Base-by-base conservation (phyloP, 2,797 vertebrate species). In the Platyrinchus mystaceus region DNA sequence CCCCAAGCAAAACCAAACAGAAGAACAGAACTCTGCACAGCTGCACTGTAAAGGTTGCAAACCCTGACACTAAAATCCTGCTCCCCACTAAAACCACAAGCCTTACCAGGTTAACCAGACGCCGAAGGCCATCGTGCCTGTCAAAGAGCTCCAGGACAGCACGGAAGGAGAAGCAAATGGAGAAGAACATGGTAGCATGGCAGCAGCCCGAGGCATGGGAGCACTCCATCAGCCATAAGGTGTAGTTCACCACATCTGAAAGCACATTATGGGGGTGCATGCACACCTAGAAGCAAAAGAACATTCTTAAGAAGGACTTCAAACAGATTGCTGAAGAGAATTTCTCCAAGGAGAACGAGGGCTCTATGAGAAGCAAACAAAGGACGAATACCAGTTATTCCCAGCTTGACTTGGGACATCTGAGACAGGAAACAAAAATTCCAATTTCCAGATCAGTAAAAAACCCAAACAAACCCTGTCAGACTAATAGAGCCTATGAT, bases 161-260 rank as follows among this genome's bases (percentile, higher is more conserved):
- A 28, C 99, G 99, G 95, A 99, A 99, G 60, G 99, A 99, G 97
- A 99, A 99, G 93, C 99, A 99, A 97, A 99, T 99, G 90, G 99
- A 99, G 97, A 99, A 99, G 97, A 99, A 99, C 99, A 99, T 99
- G 94, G 99, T 99, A 94, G 99, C 99, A 37, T 99, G 99, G 97
- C 99, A 99, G 97, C 99, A 99, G 87, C 99, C 99, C 0, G 99
- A 99, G 22, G 99, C 99, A 3, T 99, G 99, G 43, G 99, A 99
- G 96, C 99, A 99, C 89, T 99, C 99, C 98, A 99, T 98, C 90
- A 99, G 98, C 99, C 99, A 99, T 78, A 99, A 97, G 7, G 99
- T 99, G 95, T 99, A 99, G 94, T 98, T 99, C 79, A 99, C 99
- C 80, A 99, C 99, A 79, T 99, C 99, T 34, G 99, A 98, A 68